phyloP scores from a whole-genome alignment of 2,113 vertebrate genomes.

The Grammomys dolichurus region DNA sequence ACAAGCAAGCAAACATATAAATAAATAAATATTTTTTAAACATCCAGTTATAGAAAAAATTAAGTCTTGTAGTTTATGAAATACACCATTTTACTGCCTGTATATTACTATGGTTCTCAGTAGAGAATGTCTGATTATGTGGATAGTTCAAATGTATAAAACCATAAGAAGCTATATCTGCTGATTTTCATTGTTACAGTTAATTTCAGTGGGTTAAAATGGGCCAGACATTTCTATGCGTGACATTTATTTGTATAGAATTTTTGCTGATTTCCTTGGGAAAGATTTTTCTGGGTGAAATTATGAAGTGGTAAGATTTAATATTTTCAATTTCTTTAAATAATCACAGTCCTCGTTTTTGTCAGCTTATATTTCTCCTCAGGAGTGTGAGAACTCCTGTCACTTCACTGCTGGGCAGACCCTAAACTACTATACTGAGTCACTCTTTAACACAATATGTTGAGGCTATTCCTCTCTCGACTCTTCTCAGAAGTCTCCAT shows the following conservation, averaged over 20 bases:
- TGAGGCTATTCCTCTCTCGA: background rate
- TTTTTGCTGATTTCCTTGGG: slow-evolving; percentile 36
- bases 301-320: background rate
- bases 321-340: slow-evolving; percentile 6
- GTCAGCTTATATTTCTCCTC: background rate
- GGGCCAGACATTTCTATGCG: background rate
- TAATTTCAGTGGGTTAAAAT: background rate
- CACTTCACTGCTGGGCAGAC: background rate
- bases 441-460: background rate
- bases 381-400: background rate
- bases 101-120: slow-evolving; percentile 1
- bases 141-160: background rate
- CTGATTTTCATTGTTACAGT: background rate
- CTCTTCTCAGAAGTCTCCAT: background rate
- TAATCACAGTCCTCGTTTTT: background rate
- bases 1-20: no score
- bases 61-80: background rate
- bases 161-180: background rate
- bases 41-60: background rate
- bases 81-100: background rate
- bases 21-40: background rate
- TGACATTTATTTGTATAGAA: background rate
- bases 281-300: background rate
- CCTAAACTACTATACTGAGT: background rate
- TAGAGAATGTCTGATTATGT: slow-evolving; percentile 25